Evolutionary conservation across 2,888 invertebrate species (phyloP).

Genomic region (Limnephilus marmoratus): DNA sequence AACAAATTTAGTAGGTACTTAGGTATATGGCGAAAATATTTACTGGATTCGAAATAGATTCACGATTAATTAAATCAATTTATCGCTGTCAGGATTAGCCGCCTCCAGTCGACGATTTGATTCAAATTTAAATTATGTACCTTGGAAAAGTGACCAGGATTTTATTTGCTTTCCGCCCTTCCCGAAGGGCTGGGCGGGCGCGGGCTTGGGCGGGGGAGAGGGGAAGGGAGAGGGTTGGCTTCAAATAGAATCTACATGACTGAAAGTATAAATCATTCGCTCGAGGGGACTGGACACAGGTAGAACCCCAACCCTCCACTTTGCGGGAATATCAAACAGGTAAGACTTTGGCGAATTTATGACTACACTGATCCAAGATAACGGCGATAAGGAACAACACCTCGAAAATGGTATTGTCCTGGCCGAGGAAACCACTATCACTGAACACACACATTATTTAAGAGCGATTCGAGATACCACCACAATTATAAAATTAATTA

Average conservation of each 20-base stretch:
- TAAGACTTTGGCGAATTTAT: conserved; percentile 47
- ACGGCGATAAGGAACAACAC: not conserved
- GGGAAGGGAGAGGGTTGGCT: conserved; percentile 27
- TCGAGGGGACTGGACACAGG: conserved; percentile 51
- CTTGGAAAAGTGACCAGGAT: conserved; percentile 54
- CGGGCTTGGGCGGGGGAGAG: not conserved
- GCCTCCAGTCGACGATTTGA: conserved; percentile 30
- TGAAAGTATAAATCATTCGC: conserved; percentile 62
- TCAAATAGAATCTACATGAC: conserved; percentile 63
- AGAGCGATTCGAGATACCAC: not conserved
- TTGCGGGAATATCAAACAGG: conserved; percentile 50
- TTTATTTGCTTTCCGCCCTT: conserved; percentile 44
- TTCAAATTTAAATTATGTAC: conserved; percentile 57
- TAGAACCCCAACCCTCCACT: conserved; percentile 45
- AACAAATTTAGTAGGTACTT: conserved; percentile 24
- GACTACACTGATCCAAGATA: conserved; percentile 33
- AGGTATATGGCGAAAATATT: conserved; percentile 1
- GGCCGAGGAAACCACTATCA: not conserved
- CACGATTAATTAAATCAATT: conserved; percentile 51
- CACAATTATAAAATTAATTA: not conserved
- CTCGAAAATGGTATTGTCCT: not conserved
- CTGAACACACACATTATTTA: not conserved
- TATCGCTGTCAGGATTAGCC: conserved; percentile 53
- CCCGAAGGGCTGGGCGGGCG: not conserved
- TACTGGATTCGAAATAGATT: conserved; percentile 43